phyloP scores from a whole-genome alignment of 2,888 invertebrate species.

The Lagria hirta region DNA sequence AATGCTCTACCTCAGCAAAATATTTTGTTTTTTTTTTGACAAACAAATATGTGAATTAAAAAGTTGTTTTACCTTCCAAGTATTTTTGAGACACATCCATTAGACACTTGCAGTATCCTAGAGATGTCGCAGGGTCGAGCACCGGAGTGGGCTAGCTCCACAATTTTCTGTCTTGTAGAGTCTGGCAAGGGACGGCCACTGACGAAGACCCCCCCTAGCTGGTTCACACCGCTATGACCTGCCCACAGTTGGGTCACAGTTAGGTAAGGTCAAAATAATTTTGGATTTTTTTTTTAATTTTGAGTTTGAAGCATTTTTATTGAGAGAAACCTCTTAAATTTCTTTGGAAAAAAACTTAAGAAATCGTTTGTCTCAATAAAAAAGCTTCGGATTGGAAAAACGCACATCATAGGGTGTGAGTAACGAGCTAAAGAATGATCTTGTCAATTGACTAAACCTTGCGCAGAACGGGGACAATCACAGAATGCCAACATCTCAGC shows the following conservation, averaged over 20 bases:
- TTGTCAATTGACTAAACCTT: slow-evolving; percentile 54
- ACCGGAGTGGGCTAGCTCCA: slow-evolving; percentile 96
- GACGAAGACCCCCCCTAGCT: slow-evolving; percentile 99
- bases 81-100: slow-evolving; percentile 99
- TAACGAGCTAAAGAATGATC: slow-evolving; percentile 56
- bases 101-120: slow-evolving; percentile 96
- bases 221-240: slow-evolving; percentile 99
- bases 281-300: slow-evolving; percentile 8
- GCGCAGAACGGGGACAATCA: slow-evolving; percentile 47
- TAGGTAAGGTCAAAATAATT: too few species aligned
- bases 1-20: too few species aligned
- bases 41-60: background rate
- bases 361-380: slow-evolving; percentile 23
- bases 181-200: slow-evolving; percentile 97
- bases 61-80: slow-evolving; percentile 80
- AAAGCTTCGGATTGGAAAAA: too few species aligned
- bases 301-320: too few species aligned
- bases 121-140: slow-evolving; percentile 99
- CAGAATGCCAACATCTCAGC: slow-evolving; percentile 36
- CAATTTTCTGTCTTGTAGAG: slow-evolving; percentile 97
- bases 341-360: background rate
- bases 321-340: too few species aligned
- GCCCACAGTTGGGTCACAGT: slow-evolving; percentile 63
- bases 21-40: too few species aligned
- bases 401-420: slow-evolving; percentile 55